A percentile compares a stretch with the other conserved stretches of the same genome.
These are phyloP conservation scores for Lithophane ornitopus DNA, from an alignment of 2,888 invertebrate genomes.

Conservation along the genomic window DNA sequence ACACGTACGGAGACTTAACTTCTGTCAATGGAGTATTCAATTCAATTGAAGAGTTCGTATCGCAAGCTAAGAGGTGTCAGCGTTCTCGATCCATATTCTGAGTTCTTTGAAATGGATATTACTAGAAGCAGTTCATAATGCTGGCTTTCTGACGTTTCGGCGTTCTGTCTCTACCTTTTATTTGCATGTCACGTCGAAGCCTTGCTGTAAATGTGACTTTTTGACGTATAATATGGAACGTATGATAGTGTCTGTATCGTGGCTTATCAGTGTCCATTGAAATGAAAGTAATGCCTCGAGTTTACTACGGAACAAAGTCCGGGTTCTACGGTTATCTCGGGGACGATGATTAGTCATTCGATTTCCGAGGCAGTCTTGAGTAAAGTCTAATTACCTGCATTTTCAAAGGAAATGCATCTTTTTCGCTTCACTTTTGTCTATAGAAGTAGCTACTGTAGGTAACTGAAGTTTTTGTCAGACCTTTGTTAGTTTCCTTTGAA, in stretches of 20 bases:
- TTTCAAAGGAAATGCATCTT: background rate
- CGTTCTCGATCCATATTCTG: background rate
- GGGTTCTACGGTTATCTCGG: background rate
- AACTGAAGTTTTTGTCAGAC: background rate
- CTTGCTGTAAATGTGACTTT: background rate
- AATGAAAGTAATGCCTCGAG: background rate
- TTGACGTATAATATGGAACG: background rate
- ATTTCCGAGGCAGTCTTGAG: background rate
- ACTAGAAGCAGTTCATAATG: background rate
- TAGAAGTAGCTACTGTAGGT: background rate
- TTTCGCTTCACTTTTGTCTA: background rate
- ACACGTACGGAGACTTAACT: conserved; percentile 70
- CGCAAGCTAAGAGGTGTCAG: conserved; percentile 2
- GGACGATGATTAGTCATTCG: background rate
- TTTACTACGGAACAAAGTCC: conserved; percentile 26
- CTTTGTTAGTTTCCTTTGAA: background rate
- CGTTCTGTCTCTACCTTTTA: background rate
- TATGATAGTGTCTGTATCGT: background rate
- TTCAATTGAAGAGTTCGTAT: conserved; percentile 51
- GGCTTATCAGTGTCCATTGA: conserved; percentile 2
- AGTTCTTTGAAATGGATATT: conserved; percentile 2
- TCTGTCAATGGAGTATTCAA: conserved; percentile 70
- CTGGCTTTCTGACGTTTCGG: background rate
- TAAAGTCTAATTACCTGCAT: background rate
- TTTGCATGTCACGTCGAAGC: background rate